A percentile compares a stretch with the other conserved stretches of the same genome.
phyloP scores from a whole-genome alignment of 1,140 invertebrate genomes.

The Acromyrmex heyeri region DNA sequence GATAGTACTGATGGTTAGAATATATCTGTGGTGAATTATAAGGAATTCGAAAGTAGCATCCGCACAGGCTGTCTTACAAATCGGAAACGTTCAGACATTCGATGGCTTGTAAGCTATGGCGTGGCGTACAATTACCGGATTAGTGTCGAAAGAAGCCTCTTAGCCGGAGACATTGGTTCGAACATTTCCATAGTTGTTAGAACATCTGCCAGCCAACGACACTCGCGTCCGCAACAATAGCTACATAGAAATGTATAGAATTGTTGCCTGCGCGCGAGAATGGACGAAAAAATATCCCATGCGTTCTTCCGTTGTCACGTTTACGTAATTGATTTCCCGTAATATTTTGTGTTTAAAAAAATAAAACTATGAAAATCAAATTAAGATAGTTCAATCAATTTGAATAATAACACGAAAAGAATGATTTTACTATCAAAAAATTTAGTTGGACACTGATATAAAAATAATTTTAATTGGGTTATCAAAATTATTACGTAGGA shows the following conservation, averaged over 20 bases:
- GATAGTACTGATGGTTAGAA: too few species aligned
- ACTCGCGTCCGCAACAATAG: conserved; percentile 39
- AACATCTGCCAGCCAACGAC: conserved; percentile 73
- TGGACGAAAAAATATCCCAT: not conserved
- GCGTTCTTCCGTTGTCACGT: not conserved
- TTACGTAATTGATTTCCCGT: not conserved
- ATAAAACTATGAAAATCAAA: not conserved
- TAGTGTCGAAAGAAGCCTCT: conserved; percentile 65
- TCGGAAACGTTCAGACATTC: conserved; percentile 15
- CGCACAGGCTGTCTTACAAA: not conserved
- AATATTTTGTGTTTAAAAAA: not conserved
- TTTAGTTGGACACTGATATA: too few species aligned
- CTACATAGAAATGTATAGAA: conserved; percentile 24
- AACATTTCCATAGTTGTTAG: conserved; percentile 71
- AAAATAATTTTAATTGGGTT: too few species aligned
- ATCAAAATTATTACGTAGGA: too few species aligned
- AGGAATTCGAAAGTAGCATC: not conserved
- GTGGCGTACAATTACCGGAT: conserved; percentile 75
- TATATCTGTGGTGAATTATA: not conserved
- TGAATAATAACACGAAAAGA: too few species aligned
- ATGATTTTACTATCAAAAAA: too few species aligned
- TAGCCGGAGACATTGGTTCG: conserved; percentile 52
- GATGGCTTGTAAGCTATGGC: conserved; percentile 44
- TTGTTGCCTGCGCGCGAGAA: conserved; percentile 8
- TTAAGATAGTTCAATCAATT: not conserved